phyloP scores from a whole-genome alignment of 2,113 vertebrate species.

The Thamnaconus septentrionalis region DNA sequence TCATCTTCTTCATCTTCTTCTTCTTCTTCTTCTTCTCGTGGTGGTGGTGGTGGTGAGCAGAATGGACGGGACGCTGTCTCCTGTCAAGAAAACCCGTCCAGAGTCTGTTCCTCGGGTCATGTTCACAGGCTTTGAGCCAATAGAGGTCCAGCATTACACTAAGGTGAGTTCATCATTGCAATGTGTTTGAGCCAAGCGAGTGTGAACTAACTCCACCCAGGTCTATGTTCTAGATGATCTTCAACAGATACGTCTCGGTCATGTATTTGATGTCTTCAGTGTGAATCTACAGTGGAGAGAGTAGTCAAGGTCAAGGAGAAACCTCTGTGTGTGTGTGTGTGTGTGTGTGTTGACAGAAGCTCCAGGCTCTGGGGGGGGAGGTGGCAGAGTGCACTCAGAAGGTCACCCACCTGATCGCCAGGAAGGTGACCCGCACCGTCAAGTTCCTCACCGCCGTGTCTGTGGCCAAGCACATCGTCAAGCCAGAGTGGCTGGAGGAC shows the following conservation, averaged over 20 bases:
- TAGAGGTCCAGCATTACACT: conserved; percentile 88
- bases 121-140: conserved; percentile 94
- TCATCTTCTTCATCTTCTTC: too few relatives aligned
- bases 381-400: conserved; percentile 87
- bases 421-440: conserved; percentile 92
- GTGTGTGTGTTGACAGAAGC: conserved; percentile 75
- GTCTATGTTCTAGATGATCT: too few relatives aligned
- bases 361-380: conserved; percentile 92
- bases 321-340: background rate
- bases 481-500: conserved; percentile 94
- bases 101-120: conserved; percentile 88
- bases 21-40: background rate
- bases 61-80: conserved; percentile 87
- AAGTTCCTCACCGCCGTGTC: conserved; percentile 97
- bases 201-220: too few relatives aligned
- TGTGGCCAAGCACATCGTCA: conserved; percentile 90
- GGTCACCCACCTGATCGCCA: conserved; percentile 90
- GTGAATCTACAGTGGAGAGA: background rate
- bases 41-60: conserved; percentile 64
- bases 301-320: too few relatives aligned
- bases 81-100: conserved; percentile 87
- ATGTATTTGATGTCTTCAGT: too few relatives aligned
- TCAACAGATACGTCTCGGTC: too few relatives aligned
- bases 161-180: conserved; percentile 82
- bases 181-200: too few relatives aligned